phyloP scores from a whole-genome alignment of 1,140 invertebrate species.

The Drosophila burlai region DNA sequence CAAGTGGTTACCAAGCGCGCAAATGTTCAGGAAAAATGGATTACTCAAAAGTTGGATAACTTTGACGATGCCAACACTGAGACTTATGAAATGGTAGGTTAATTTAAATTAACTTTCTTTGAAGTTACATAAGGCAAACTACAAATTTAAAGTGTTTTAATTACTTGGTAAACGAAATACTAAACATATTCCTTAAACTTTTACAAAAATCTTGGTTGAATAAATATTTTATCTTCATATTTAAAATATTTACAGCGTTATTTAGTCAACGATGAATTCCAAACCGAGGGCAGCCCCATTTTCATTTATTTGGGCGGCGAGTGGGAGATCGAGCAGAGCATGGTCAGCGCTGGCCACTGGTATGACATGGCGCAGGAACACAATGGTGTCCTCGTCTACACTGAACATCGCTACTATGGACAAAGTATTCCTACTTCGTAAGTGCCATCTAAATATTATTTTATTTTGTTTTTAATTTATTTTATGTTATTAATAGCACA shows the following conservation, averaged over 20 bases:
- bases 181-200: background rate
- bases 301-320: conserved; percentile 91
- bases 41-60: conserved; percentile 87
- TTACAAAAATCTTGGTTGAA: background rate
- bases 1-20: conserved; percentile 15
- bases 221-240: background rate
- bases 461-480: background rate
- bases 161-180: background rate
- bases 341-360: conserved; percentile 86
- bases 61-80: conserved; percentile 88
- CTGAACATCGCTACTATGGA: conserved; percentile 94
- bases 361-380: conserved; percentile 87
- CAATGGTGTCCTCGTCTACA: conserved; percentile 88
- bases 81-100: conserved; percentile 88
- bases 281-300: conserved; percentile 87
- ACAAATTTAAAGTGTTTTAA: background rate
- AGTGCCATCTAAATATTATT: conserved; percentile 15
- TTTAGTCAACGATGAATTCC: conserved; percentile 78
- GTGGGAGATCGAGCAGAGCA: conserved; percentile 86
- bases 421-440: conserved; percentile 89
- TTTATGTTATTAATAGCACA: conserved; percentile 81
- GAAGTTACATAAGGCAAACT: background rate
- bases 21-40: conserved; percentile 58
- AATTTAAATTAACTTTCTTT: background rate
- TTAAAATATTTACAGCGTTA: conserved; percentile 55